phyloP scores from a whole-genome alignment of 2,888 invertebrate genomes.

The Acanthoscelides obtectus region DNA sequence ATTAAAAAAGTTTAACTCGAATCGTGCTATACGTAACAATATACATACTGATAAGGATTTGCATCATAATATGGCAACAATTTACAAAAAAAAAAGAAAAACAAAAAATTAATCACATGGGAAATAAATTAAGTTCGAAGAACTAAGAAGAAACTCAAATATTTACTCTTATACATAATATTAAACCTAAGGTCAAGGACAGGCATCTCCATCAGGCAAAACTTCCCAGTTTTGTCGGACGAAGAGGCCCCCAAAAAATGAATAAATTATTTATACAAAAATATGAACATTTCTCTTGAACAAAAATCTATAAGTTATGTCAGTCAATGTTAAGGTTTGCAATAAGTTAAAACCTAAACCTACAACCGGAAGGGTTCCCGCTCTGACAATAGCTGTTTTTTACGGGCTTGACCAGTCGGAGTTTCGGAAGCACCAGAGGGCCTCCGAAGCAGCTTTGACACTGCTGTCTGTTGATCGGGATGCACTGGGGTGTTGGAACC shows the following conservation, averaged over 20 bases:
- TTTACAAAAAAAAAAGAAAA: constrained; percentile 24
- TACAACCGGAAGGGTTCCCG: constrained; percentile 74
- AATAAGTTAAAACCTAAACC: constrained; percentile 38
- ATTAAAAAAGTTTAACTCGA: background rate
- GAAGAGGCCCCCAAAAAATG: constrained; percentile 17
- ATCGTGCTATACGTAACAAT: constrained; percentile 23
- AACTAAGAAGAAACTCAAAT: constrained; percentile 11
- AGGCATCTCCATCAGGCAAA: constrained; percentile 24
- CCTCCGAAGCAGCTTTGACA: constrained; percentile 60
- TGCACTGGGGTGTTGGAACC: constrained; percentile 70
- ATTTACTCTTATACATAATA: constrained; percentile 7
- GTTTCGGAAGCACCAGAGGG: constrained; percentile 67
- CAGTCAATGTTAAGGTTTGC: constrained; percentile 41
- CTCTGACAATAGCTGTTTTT: constrained; percentile 35
- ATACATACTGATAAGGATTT: constrained; percentile 29
- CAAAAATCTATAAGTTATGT: constrained; percentile 26
- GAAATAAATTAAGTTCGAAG: constrained; percentile 9
- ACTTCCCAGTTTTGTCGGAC: constrained; percentile 35
- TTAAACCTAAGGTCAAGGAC: constrained; percentile 18
- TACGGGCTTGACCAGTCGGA: constrained; percentile 49
- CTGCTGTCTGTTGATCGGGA: constrained; percentile 58
- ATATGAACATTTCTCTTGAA: constrained; percentile 41
- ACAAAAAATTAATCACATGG: constrained; percentile 12
- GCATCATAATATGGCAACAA: constrained; percentile 37
- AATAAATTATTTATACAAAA: constrained; percentile 41